These are phyloP conservation scores for Periplaneta americana DNA, from an alignment of 1,140 invertebrate genomes.

Conservation along the genomic window DNA sequence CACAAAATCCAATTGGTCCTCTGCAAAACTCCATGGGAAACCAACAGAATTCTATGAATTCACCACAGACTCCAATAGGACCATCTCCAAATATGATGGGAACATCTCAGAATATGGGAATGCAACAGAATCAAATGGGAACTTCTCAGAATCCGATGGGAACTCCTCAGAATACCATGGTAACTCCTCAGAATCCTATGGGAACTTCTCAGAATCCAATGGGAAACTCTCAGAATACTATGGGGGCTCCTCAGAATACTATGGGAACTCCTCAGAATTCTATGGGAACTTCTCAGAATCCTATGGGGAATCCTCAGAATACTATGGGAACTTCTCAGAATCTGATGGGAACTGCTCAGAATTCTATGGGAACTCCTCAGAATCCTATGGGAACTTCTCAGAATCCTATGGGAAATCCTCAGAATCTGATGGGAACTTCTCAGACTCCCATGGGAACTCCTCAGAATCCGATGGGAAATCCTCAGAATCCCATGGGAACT, in stretches of 20 bases:
- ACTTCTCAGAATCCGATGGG: neutral
- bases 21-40: neutral
- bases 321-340: neutral
- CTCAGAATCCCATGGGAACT: constrained; percentile 1
- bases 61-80: too few relatives aligned
- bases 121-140: too few relatives aligned
- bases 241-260: neutral
- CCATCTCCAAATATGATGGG: too few relatives aligned
- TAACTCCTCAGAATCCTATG: neutral
- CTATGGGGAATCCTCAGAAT: neutral
- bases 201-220: neutral
- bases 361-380: neutral
- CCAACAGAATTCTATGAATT: neutral
- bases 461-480: neutral
- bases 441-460: neutral
- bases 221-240: neutral
- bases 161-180: neutral
- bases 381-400: neutral
- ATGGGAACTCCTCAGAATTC: neutral
- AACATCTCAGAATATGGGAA: too few relatives aligned
- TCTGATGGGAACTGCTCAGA: neutral
- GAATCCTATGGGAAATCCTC: neutral
- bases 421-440: neutral
- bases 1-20: neutral
- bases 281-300: constrained; percentile 1